Percentiles rank a stretch among this genome's conserved stretches.
Evolutionary conservation across 2,888 invertebrate genomes (phyloP).

Genomic region (Dione juno): DNA sequence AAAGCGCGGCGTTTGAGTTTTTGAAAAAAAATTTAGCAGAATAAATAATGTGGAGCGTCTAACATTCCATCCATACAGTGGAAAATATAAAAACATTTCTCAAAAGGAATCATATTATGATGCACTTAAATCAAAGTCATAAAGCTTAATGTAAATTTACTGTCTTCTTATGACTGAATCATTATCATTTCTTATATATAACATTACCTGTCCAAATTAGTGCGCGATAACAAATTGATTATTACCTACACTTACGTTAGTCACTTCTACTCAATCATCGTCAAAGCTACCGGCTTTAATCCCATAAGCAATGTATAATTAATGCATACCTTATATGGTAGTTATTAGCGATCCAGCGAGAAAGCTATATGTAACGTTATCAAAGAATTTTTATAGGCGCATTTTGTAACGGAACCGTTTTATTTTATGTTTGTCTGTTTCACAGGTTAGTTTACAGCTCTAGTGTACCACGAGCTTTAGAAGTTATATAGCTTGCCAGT

Average conservation of each 20-base stretch:
- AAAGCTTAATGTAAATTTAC: neutral
- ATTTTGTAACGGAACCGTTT: conserved; percentile 2
- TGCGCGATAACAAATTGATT: conserved; percentile 13
- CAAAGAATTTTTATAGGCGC: conserved; percentile 8
- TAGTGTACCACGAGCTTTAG: too few species aligned
- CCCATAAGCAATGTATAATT: conserved; percentile 36
- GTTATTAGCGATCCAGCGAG: conserved; percentile 33
- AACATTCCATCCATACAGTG: too few species aligned
- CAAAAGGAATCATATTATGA: too few species aligned
- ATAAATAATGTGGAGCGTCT: too few species aligned
- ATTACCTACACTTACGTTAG: neutral
- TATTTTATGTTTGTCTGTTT: neutral
- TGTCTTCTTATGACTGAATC: neutral
- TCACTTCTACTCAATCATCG: conserved; percentile 22
- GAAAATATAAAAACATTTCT: too few species aligned
- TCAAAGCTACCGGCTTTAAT: conserved; percentile 41
- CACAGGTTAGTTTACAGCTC: neutral
- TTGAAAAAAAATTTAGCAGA: too few species aligned
- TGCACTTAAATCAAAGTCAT: too few species aligned
- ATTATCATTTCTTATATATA: neutral
- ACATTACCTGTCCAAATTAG: conserved; percentile 1
- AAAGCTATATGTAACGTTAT: conserved; percentile 20
- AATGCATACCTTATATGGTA: conserved; percentile 33
- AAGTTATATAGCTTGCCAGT: too few species aligned
- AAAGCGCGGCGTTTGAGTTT: too few species aligned